phyloP scores from a whole-genome alignment of 30 jellyfish, hydroid and myxozoan genomes.

The Hydractinia echinata region DNA sequence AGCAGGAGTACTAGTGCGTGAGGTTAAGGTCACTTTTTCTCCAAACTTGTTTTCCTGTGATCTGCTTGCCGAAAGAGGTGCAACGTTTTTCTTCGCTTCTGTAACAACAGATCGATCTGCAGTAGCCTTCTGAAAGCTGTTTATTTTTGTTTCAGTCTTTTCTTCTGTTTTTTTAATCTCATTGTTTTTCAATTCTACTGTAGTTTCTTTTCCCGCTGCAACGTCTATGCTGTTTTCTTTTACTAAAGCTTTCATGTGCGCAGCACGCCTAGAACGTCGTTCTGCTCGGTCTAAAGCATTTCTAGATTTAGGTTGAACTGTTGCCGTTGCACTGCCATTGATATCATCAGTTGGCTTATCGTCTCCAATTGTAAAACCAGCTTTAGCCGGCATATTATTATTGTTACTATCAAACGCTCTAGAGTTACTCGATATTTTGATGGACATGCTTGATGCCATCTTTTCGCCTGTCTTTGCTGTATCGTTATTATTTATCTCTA shows the following conservation, averaged over 20 bases:
- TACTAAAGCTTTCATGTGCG: slow-evolving; percentile 13
- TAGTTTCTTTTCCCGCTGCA: background rate
- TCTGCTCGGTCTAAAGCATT: slow-evolving; percentile 11
- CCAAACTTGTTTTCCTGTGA: background rate
- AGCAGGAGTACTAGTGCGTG: background rate
- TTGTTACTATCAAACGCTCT: background rate
- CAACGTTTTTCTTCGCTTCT: too few species aligned
- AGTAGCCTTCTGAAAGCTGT: background rate
- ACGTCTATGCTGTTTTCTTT: background rate
- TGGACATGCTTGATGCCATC: background rate
- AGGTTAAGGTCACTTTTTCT: background rate
- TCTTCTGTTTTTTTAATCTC: background rate
- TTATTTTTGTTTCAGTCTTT: background rate
- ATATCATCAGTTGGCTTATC: background rate
- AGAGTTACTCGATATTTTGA: background rate
- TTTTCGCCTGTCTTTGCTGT: background rate
- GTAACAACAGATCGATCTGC: background rate
- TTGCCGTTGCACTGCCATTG: background rate
- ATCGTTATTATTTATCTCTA: background rate
- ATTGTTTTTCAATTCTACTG: background rate
- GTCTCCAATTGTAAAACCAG: background rate
- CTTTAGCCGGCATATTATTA: background rate
- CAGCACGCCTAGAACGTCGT: slow-evolving; percentile 15
- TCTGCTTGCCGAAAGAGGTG: background rate
- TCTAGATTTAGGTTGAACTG: background rate